Conservation (phyloP, 2,113 vertebrate species). For the Stictonetta naevosa region DNA sequence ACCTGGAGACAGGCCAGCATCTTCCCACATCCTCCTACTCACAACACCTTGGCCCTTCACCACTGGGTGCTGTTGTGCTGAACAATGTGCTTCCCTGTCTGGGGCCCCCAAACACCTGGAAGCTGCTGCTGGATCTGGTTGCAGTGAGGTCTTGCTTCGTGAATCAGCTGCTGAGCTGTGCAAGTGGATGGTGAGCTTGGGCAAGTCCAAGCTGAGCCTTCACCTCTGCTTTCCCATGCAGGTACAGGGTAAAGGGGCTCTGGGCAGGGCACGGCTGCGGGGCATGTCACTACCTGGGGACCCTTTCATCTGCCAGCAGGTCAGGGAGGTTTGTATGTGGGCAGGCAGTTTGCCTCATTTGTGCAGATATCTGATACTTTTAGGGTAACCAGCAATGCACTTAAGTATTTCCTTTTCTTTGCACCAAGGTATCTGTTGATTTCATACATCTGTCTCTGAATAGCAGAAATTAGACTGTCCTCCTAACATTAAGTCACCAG, state of each 20-base stretch:
- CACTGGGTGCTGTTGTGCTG: rapidly evolving
- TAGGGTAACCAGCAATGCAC: neutral
- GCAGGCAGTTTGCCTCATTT: neutral
- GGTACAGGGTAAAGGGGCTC: rapidly evolving
- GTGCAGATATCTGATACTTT: rapidly evolving
- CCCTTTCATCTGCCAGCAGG: too few species aligned
- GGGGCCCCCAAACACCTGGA: rapidly evolving
- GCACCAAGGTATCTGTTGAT: neutral
- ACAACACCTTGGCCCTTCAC: too few species aligned
- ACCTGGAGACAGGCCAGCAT: neutral
- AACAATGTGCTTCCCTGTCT: neutral
- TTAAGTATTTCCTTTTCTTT: neutral
- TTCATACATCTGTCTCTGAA: neutral
- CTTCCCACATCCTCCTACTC: neutral
- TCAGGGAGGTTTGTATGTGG: rapidly evolving
- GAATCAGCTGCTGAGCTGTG: neutral
- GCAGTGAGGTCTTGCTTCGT: rapidly evolving
- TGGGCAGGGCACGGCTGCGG: neutral
- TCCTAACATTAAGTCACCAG: neutral
- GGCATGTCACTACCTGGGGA: rapidly evolving
- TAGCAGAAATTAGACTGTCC: neutral
- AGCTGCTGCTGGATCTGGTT: neutral
- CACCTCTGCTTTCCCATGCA: neutral
- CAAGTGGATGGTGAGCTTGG: neutral
- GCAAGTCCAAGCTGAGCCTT: neutral